phyloP scores from a whole-genome alignment of 2,113 vertebrate genomes.

The Platanista minor region DNA sequence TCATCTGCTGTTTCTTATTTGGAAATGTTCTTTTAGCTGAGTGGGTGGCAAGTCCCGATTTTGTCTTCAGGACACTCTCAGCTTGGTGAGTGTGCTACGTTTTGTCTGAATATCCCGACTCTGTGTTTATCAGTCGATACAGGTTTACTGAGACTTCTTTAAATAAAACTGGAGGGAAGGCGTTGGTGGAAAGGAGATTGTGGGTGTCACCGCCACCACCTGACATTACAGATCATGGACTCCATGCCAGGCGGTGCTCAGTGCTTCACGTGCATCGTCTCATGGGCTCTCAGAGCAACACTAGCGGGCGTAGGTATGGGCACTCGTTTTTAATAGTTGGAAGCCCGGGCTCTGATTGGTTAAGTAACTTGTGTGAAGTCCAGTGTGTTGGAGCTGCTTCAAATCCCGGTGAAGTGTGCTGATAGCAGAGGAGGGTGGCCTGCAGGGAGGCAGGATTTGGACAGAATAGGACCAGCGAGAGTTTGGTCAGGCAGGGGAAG shows the following conservation, averaged over 20 bases:
- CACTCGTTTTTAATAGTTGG: not conserved
- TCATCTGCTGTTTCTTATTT: not conserved
- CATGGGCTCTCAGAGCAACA: not conserved
- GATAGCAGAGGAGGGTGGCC: not conserved
- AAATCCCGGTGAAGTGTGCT: not conserved
- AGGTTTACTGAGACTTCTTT: not conserved
- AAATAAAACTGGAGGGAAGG: not conserved
- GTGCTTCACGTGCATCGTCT: accelerated
- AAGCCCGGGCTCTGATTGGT: not conserved
- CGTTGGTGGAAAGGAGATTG: not conserved
- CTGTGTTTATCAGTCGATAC: not conserved
- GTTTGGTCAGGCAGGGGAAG: not conserved
- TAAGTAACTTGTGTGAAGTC: not conserved
- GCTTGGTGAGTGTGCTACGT: not conserved
- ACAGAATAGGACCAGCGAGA: not conserved
- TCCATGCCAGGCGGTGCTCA: not conserved
- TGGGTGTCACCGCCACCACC: not conserved
- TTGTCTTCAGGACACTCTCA: not conserved
- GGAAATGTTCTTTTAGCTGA: not conserved
- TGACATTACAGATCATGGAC: not conserved
- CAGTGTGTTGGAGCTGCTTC: not conserved
- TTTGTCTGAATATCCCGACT: not conserved
- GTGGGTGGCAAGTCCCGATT: not conserved
- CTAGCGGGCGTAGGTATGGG: accelerated
- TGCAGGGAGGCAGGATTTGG: not conserved